Evolutionary conservation across 2,888 invertebrate genomes (phyloP).

Genomic region (Pardosa pseudoannulata): DNA sequence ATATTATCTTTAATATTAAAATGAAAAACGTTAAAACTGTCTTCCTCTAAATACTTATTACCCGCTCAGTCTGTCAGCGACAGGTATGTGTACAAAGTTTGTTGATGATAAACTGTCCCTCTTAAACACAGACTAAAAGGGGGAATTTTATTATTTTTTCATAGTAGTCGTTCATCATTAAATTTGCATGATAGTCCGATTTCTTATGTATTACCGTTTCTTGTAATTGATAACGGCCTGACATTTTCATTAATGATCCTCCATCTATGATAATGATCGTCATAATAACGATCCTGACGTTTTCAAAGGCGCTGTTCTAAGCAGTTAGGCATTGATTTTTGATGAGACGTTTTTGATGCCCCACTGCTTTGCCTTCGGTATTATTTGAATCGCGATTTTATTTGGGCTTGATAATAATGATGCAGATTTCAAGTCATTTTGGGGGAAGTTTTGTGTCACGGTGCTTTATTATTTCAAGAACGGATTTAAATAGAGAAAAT

Average conservation of each 20-base stretch:
- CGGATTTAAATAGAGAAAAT: too few relatives aligned
- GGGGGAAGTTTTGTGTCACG: slow-evolving; percentile 12
- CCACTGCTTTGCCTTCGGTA: slow-evolving; percentile 27
- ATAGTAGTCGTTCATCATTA: slow-evolving; percentile 28
- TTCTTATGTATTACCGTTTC: slow-evolving; percentile 50
- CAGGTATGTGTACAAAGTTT: slow-evolving; percentile 8
- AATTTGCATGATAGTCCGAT: slow-evolving; percentile 63
- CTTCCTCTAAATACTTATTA: not conserved
- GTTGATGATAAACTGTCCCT: slow-evolving; percentile 12
- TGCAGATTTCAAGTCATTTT: not conserved
- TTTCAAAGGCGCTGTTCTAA: slow-evolving; percentile 26
- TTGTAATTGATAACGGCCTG: slow-evolving; percentile 58
- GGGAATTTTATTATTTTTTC: not conserved
- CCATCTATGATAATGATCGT: slow-evolving; percentile 60
- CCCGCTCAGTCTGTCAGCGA: not conserved
- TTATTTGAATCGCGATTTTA: slow-evolving; percentile 26
- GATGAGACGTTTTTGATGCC: slow-evolving; percentile 39
- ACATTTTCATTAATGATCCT: slow-evolving; percentile 60
- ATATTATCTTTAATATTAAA: slow-evolving; percentile 11
- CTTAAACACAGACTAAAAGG: not conserved
- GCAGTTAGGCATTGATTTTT: slow-evolving; percentile 41
- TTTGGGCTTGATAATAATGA: not conserved
- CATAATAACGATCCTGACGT: slow-evolving; percentile 37
- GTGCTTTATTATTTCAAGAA: too few relatives aligned
- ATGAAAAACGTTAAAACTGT: not conserved